Evolutionary conservation across 2,797 vertebrate genomes (phyloP).

Genomic region (Spondyliosoma cantharus): DNA sequence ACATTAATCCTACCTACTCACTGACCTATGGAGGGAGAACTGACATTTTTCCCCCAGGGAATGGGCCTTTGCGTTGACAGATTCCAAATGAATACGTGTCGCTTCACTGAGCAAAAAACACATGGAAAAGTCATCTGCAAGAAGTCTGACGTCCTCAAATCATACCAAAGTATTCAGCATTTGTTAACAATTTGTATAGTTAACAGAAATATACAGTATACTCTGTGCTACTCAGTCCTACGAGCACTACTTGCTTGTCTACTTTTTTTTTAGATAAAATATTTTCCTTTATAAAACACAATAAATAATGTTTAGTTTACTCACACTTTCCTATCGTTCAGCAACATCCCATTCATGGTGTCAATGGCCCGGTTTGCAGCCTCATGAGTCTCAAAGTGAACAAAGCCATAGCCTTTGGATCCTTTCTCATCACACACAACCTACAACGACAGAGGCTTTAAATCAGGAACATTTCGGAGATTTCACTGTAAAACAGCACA

Average conservation of each 20-base stretch:
- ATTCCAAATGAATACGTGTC: constrained; percentile 68
- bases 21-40: constrained; percentile 77
- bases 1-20: constrained; percentile 64
- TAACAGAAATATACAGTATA: not conserved
- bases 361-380: constrained; percentile 92
- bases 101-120: constrained; percentile 73
- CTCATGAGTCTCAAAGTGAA: constrained; percentile 97
- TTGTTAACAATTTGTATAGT: constrained; percentile 7
- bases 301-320: constrained; percentile 62
- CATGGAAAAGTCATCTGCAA: constrained; percentile 57
- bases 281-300: constrained; percentile 2
- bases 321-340: constrained; percentile 98
- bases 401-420: constrained; percentile 97
- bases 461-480: not conserved
- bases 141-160: constrained; percentile 2
- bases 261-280: not conserved
- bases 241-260: not conserved
- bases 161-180: not conserved
- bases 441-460: constrained; percentile 75
- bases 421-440: constrained; percentile 95
- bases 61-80: constrained; percentile 66
- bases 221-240: constrained; percentile 37
- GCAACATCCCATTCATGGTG: constrained; percentile 98
- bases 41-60: constrained; percentile 73
- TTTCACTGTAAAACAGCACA: not conserved